Base-by-base conservation (phyloP, 2,888 invertebrate genomes). In the Microdon myrmicae region DNA sequence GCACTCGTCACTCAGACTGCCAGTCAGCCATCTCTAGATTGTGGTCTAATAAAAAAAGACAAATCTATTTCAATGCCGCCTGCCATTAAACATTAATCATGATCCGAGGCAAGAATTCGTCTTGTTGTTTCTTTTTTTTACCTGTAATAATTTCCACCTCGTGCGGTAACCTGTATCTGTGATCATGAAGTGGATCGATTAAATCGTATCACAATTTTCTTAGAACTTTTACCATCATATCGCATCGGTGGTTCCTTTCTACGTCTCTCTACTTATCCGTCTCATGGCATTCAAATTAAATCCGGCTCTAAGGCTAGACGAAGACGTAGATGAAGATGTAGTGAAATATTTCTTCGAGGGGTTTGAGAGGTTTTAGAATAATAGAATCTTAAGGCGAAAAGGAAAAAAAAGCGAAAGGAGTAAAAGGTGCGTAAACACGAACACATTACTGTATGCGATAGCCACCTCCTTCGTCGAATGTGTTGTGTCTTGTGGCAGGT, bases 371-470 rank as follows among this genome's bases (percentile, higher is more conserved):
- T n/a, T n/a, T n/a, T 25, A 31, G 12, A 10, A 37, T 29, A 25
- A 28, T 13, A 41, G 34, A 43, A 28, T 17, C 13, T 14, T 4
- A 14, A 34, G 28, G 1, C 4, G 26, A 32, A 16, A 23, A 39
- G 39, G 17, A 43, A 29, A 16, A 32, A 16, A 16, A 10, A 14
- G 12, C 9, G 1, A 39, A 58, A 64, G 64, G 64, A 64, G 64
- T 64, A 45, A 64, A 64, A 64, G 58, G 64, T 64, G 64, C 64
- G 64, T 64, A 58, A 64, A 58, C 47, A 64, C 41, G 61, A 31
- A 51, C 61, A 41, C 56, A 64, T 64, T 58, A 51, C 56, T 56
- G 58, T 64, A 61, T 13, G 37, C 39, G 26, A 43, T 47, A 22
- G 41, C 59, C 49, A 44, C 56, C 61, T 56, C 55, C 61, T 51